Percentiles rank a stretch among this genome's conserved stretches.
Conservation (phyloP, 2,797 vertebrate species). For the Dendrocincla fuliginosa region DNA sequence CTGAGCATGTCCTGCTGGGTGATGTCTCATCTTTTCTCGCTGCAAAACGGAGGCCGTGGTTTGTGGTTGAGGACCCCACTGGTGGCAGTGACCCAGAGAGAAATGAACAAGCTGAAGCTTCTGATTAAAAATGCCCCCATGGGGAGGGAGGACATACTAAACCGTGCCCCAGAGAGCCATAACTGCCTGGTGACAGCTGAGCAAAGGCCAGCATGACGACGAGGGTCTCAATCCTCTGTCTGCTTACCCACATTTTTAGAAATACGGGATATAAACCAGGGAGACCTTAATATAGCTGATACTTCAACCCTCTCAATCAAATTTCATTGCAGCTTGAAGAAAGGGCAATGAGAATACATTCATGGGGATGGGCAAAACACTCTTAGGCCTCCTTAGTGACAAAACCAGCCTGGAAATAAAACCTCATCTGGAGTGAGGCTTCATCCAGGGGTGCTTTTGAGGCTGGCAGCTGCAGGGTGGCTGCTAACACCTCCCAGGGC, state of each 20-base stretch:
- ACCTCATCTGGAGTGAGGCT: background rate
- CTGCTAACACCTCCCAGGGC: background rate
- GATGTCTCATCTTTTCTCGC: background rate
- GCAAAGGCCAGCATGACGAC: background rate
- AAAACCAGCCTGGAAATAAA: background rate
- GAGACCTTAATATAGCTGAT: background rate
- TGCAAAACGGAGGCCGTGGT: rapidly evolving
- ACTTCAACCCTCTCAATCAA: background rate
- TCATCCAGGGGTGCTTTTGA: background rate
- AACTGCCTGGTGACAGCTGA: background rate
- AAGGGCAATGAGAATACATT: background rate
- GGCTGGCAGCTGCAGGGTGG: background rate
- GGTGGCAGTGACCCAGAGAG: background rate
- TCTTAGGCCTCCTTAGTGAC: background rate
- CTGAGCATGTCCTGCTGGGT: background rate
- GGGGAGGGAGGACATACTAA: background rate
- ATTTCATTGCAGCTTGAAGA: background rate
- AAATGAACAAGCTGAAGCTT: background rate
- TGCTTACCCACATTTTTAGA: background rate
- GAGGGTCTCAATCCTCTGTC: background rate
- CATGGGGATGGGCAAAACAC: rapidly evolving
- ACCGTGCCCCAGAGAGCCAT: rapidly evolving
- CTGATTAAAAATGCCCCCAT: background rate
- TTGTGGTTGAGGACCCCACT: background rate
- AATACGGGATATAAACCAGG: background rate